Evolutionary conservation across 2,797 vertebrate genomes (phyloP), one percentile per base, ranked within the genome.

Genomic region (Acipenser ruthenus): DNA sequence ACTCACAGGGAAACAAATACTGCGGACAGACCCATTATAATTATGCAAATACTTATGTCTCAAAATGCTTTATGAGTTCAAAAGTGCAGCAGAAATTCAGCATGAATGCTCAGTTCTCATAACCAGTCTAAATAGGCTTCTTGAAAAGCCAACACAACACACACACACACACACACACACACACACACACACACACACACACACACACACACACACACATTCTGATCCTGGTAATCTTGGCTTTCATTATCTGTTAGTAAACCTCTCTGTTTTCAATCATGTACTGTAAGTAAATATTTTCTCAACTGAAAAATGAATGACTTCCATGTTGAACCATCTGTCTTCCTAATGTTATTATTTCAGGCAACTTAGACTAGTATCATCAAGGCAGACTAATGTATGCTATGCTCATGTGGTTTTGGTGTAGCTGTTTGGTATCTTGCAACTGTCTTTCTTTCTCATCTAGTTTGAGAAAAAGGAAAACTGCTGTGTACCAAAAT

Each of bases 401-500:
- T 37, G 23, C 23, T 37, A 4, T 37, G 23, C 23, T 37, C 23
- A 37, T 37, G 23, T 37, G 23, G 23, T 37, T 4, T 37, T 37
- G 23, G 23, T 37, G 23, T 37, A 23, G 23, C 23, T 37, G 23
- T 37, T 37, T 77, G 78, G 81, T 79, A 84, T 74, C 74, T 85
- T 82, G 80, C 75, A 86, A 80, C 80, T 83, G 84, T 79, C 73
- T 47, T 79, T 79, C 83, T 82, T 83, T 48, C 18, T 49, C 55
- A 37, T 37, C 23, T 18, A 18, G 15, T 18, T 18, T 18, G 15
- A 18, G 15, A 18, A 18, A 18, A 18, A 18, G 15, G 15, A 18
- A 18, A 18, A 18, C 15, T 18, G 15, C 15, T 18, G 15, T 18
- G 15, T 18, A 18, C 15, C 15, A 18, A 18, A 18, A 18, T 18